A percentile compares a stretch with the other conserved stretches of the same genome.
Conservation (phyloP, 2,113 vertebrate species). For the Bettongia penicillata region DNA sequence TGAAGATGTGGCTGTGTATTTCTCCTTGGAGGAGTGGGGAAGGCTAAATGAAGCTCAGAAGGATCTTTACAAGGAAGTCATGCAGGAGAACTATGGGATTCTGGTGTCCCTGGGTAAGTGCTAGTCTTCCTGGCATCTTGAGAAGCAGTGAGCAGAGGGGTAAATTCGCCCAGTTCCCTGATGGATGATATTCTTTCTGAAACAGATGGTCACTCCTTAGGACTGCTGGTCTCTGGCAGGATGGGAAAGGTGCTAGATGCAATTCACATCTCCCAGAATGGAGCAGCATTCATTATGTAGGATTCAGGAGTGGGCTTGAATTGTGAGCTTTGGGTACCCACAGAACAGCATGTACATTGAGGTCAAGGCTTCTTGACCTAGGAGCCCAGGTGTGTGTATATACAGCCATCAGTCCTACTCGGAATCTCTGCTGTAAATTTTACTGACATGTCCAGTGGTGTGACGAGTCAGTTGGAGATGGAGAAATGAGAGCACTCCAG, state of each 20-base stretch:
- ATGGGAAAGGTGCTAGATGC: not conserved
- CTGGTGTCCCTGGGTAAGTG: constrained; percentile 75
- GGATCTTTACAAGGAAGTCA: constrained; percentile 72
- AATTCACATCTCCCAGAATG: not conserved
- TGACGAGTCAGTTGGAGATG: not conserved
- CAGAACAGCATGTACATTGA: not conserved
- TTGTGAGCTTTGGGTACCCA: not conserved
- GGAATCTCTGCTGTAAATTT: not conserved
- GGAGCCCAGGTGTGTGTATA: accelerated
- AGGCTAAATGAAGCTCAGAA: constrained; percentile 57
- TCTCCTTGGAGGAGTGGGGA: constrained; percentile 75
- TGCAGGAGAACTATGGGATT: constrained; percentile 77
- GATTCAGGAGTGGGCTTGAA: not conserved
- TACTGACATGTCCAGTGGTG: not conserved
- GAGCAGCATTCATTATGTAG: not conserved
- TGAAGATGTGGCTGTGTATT: constrained; percentile 76
- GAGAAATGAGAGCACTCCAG: no score
- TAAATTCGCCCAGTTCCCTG: not conserved
- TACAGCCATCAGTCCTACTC: not conserved
- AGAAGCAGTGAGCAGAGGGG: no score
- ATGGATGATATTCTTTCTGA: not conserved
- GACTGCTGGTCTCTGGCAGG: not conserved
- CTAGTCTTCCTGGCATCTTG: not conserved
- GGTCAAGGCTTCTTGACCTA: not conserved
- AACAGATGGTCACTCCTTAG: not conserved